Evolutionary conservation across 1,140 invertebrate genomes (phyloP), one percentile per base, ranked within the genome.

Genomic region (Popillia japonica): DNA sequence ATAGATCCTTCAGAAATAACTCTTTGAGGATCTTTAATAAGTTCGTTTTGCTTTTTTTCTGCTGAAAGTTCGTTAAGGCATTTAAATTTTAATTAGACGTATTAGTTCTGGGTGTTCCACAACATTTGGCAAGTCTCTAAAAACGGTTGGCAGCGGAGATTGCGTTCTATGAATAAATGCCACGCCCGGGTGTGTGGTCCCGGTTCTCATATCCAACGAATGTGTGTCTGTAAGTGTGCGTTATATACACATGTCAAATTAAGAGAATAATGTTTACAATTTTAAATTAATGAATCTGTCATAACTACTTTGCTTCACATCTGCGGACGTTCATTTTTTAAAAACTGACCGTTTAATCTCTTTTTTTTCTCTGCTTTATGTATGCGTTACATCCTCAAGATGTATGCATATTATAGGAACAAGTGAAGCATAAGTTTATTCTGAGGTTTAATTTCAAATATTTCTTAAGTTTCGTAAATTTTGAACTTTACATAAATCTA

Each of bases 71-170:
- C 74, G 74, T 75, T 75, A 75, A 75, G 74, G n/a, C 44, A 75
- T 75, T 75, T 75, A 75, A 75, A 75, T 75, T 75, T 75, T 75
- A 75, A 75, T 75, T 75, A 75, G 74, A 42, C 40, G 42, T 75
- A 75, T 75, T 75, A 75, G 74, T 75, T 42, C 74, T 75, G 74
- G 74, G 74, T 75, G 74, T 75, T 75, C 74, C 74, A 48, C 44
- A 42, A 48, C 74, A 75, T 75, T 75, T 75, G 74, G 74, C 74
- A 42, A 75, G 74, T 48, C 74, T 42, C 40, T 23, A 42, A 42
- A 48, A n/a, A n/a, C n/a, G 22, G 40, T 48, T 75, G 74, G 74
- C 74, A 42, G 74, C 74, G 74, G 40, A n/a, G n/a, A 42, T 48
- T 48, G 74, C n/a, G 48, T 75, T 75, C 74, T 75, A 75, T 75